A percentile compares a stretch with the other conserved stretches of the same genome.
These are phyloP conservation scores for Sycophaga agraensis DNA, from an alignment of 1,140 invertebrate genomes.

Conservation along the genomic window DNA sequence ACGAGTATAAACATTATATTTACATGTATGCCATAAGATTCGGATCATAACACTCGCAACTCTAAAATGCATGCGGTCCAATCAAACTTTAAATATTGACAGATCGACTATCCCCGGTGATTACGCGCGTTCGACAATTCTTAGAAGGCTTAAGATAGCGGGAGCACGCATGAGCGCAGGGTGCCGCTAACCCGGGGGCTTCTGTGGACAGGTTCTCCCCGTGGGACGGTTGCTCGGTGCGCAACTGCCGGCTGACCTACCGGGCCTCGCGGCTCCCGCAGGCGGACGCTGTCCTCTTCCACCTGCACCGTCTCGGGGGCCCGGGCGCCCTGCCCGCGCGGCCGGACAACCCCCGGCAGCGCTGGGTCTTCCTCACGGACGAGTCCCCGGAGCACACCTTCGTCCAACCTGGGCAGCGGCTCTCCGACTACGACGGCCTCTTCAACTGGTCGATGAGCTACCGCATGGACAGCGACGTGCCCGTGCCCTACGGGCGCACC, in stretches of 20 bases:
- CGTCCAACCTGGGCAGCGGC: conserved; percentile 36
- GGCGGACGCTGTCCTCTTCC: conserved; percentile 63
- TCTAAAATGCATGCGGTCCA: too few species aligned
- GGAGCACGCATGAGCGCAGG: too few species aligned
- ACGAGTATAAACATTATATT: too few species aligned
- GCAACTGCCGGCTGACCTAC: conserved; percentile 60
- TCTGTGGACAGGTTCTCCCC: conserved; percentile 51
- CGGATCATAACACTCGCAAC: too few species aligned
- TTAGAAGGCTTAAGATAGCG: too few species aligned
- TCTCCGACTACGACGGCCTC: conserved; percentile 59
- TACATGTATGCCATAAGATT: too few species aligned
- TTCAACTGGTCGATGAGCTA: conserved; percentile 83
- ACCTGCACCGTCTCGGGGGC: conserved; percentile 57
- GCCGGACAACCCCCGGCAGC: conserved; percentile 50
- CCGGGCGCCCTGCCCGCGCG: conserved; percentile 48
- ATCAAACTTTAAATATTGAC: too few species aligned
- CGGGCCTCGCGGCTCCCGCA: conserved; percentile 44
- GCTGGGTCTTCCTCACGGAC: conserved; percentile 66
- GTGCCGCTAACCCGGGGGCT: too few species aligned
- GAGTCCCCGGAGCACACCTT: conserved; percentile 64
- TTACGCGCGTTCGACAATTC: too few species aligned
- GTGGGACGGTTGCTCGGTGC: conserved; percentile 61
- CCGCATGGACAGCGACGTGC: conserved; percentile 67
- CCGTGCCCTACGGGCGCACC: conserved; percentile 68
- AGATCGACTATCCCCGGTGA: too few species aligned